Base-by-base conservation (phyloP, 2,797 vertebrate genomes). In the Gastrophryne carolinensis region DNA sequence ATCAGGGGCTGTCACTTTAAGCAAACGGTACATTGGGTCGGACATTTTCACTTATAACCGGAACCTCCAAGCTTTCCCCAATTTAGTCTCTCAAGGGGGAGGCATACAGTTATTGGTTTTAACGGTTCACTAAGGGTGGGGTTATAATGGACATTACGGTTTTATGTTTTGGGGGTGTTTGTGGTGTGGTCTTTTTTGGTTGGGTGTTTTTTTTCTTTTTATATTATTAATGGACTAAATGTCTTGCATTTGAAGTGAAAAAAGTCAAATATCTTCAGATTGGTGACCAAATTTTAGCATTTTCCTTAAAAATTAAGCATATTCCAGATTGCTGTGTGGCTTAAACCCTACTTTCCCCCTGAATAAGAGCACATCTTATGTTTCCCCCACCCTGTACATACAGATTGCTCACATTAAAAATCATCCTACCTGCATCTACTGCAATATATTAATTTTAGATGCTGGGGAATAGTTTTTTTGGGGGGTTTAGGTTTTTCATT, bases 101-200 rank as follows among this genome's bases (percentile, higher is more conserved):
- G 24, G 52, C 35, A 41, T 50, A 69, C 50, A 69, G 54, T 56
- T 69, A 69, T 57, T 69, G 66, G 52, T 69, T 54, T 37, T 21
- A 3, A 15, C 5, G n/a, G 32, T 30, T 13, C 10, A 26, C 29
- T n/a, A n/a, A n/a, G n/a, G n/a, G n/a, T n/a, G n/a, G n/a, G n/a
- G n/a, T 56, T 56, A n/a, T 21, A 47, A n/a, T n/a, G n/a, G n/a
- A n/a, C n/a, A n/a, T n/a, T n/a, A 37, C 17, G 24, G 8, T 69
- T 69, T 37, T 57, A 19, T 41, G 24, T 68, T 30, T 41, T 69
- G 54, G 21, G n/a, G 34, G 15, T 52, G 32, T 68, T 41, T 68
- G 65, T 68, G 26, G 65, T 57, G 50, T 29, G 11, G 34, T 57
- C n/a, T 9, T 56, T n/a, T n/a, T n/a, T n/a, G n/a, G n/a, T 34